These are phyloP conservation scores for Eidolon helvum DNA, from an alignment of 2,113 vertebrate genomes.

Conservation along the genomic window DNA sequence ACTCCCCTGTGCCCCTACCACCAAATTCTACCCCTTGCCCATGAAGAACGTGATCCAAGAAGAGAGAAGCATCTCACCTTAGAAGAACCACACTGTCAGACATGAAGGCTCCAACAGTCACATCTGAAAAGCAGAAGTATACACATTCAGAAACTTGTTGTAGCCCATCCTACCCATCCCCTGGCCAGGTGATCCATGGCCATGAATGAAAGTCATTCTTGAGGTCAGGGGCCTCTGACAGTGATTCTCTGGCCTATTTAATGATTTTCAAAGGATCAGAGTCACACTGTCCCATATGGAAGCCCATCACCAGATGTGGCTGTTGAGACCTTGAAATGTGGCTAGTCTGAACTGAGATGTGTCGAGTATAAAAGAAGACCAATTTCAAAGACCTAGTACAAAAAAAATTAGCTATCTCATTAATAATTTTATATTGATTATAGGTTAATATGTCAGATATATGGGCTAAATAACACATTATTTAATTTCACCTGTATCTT, in stretches of 20 bases:
- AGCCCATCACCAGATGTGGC: neutral
- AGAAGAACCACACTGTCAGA: slow-evolving; percentile 93
- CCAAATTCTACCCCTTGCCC: neutral
- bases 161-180: neutral
- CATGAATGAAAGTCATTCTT: too few species aligned
- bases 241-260: neutral
- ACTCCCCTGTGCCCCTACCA: fast-evolving
- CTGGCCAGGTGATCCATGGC: neutral
- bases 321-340: neutral
- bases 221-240: neutral
- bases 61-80: slow-evolving; percentile 86
- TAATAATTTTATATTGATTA: neutral
- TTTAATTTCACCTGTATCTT: neutral
- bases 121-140: slow-evolving; percentile 87
- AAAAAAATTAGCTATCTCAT: neutral
- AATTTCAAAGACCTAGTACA: neutral
- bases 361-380: neutral
- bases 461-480: neutral
- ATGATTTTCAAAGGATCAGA: neutral
- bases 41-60: fast-evolving
- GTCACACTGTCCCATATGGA: neutral
- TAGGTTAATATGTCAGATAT: neutral
- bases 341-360: neutral
- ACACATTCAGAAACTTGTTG: slow-evolving; percentile 54
- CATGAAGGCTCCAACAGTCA: slow-evolving; percentile 97